Evolutionary conservation across 2,797 vertebrate species (phyloP).

Genomic region (Melanotaenia maccullochi): DNA sequence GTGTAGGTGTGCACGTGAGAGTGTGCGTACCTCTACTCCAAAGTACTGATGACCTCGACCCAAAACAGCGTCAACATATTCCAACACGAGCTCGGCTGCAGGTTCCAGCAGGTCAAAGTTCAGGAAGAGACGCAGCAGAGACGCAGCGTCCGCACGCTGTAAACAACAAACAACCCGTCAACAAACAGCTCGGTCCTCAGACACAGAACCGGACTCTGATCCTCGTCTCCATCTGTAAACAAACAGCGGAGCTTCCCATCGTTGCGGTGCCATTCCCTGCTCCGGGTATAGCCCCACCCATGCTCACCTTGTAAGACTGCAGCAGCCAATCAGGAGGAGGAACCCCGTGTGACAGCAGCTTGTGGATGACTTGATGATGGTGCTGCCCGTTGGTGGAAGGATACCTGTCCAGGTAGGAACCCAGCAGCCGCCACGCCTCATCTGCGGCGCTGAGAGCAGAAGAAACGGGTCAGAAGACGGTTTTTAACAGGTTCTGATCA

Average conservation of each 20-base stretch:
- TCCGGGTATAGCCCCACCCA: neutral
- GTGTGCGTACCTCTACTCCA: slow-evolving; percentile 86
- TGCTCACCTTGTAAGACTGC: slow-evolving; percentile 91
- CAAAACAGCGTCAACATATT: slow-evolving; percentile 91
- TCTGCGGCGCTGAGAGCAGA: slow-evolving; percentile 86
- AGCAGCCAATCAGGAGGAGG: slow-evolving; percentile 94
- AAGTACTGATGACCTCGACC: slow-evolving; percentile 94
- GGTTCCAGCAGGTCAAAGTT: slow-evolving; percentile 92
- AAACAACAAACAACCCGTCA: neutral
- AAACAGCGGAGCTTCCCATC: too few relatives aligned
- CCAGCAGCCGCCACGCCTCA: slow-evolving; percentile 93
- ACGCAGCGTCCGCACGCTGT: slow-evolving; percentile 83
- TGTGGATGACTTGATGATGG: slow-evolving; percentile 91
- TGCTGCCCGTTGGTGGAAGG: slow-evolving; percentile 85
- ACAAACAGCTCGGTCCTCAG: neutral
- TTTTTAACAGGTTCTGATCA: neutral
- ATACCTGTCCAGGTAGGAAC: slow-evolving; percentile 87
- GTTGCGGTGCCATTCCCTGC: neutral
- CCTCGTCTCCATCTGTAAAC: too few relatives aligned
- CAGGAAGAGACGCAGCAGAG: slow-evolving; percentile 92
- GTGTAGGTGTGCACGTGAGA: neutral
- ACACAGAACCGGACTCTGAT: neutral
- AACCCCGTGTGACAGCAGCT: slow-evolving; percentile 90
- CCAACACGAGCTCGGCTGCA: slow-evolving; percentile 90
- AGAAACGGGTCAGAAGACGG: neutral